A percentile compares a stretch with the other conserved stretches of the same genome.
Conservation (phyloP, 2,797 vertebrate species). For the Intellagama lesueurii region DNA sequence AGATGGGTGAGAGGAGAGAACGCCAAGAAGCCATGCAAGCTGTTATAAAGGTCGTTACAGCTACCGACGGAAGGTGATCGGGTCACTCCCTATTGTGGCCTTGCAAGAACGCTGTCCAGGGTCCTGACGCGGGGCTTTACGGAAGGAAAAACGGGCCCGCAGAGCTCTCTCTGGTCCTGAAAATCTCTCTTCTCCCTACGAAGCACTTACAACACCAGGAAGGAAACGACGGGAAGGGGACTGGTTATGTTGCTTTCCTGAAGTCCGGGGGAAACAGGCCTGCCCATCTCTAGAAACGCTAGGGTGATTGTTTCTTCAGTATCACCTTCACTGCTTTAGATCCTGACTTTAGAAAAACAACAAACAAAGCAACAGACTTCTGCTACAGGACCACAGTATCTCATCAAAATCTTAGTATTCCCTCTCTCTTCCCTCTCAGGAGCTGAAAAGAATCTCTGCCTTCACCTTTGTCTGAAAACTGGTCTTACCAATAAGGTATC, state of each 20-base stretch:
- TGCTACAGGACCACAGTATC: background rate
- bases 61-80: background rate
- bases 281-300: background rate
- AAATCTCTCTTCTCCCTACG: background rate
- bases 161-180: background rate
- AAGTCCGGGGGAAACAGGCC: background rate
- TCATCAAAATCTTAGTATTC: background rate
- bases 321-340: background rate
- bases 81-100: background rate
- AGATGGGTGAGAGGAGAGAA: background rate
- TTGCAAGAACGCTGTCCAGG: background rate
- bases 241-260: background rate
- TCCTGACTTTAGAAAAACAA: background rate
- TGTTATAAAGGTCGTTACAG: background rate
- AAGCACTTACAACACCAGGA: background rate
- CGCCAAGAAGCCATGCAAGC: background rate
- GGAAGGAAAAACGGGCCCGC: accelerated
- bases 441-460: background rate
- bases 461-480: background rate
- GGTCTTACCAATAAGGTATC: background rate
- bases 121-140: background rate
- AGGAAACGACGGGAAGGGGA: background rate
- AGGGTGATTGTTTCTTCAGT: background rate
- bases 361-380: background rate
- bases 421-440: background rate